Percentiles rank a stretch among this genome's conserved stretches.
Evolutionary conservation across 2,888 invertebrate genomes (phyloP).

Genomic region (Drosophila atroscutellata): DNA sequence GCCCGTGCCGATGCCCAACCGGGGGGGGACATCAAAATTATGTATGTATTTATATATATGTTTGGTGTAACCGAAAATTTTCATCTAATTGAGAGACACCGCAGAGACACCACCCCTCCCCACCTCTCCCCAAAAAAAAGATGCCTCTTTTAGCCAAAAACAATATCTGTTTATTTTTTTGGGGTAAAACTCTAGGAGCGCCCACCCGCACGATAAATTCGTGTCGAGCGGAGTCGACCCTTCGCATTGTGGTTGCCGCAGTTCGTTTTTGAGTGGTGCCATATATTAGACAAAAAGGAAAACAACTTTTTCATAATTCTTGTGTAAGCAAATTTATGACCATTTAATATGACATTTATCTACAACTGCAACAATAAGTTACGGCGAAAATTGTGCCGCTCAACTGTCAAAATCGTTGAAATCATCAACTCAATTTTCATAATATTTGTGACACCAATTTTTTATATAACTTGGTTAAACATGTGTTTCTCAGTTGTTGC

Average conservation of each 20-base stretch:
- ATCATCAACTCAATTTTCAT: conserved; percentile 36
- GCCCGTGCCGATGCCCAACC: conserved; percentile 56
- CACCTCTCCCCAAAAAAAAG: not conserved
- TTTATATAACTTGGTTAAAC: conserved; percentile 42
- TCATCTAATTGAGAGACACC: conserved; percentile 73
- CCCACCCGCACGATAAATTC: conserved; percentile 48
- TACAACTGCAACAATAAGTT: conserved; percentile 62
- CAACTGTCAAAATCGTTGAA: conserved; percentile 54
- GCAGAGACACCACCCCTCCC: conserved; percentile 19
- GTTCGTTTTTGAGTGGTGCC: conserved; percentile 45
- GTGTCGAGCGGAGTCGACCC: conserved; percentile 35
- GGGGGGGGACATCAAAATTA: conserved; percentile 28
- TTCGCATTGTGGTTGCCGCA: conserved; percentile 26
- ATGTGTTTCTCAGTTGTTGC: conserved; percentile 49
- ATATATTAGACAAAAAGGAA: conserved; percentile 23
- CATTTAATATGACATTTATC: conserved; percentile 72
- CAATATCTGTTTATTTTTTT: conserved; percentile 12
- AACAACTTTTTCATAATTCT: conserved; percentile 43
- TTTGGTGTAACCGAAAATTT: conserved; percentile 64
- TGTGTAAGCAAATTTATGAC: conserved; percentile 60
- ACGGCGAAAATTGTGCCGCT: conserved; percentile 29
- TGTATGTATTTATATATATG: conserved; percentile 61
- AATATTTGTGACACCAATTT: conserved; percentile 30
- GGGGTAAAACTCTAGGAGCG: conserved; percentile 26
- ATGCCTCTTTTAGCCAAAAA: conserved; percentile 49